Conservation (phyloP, 53 echinoderm and acorn worm species). For the Echinarachnius parma region DNA sequence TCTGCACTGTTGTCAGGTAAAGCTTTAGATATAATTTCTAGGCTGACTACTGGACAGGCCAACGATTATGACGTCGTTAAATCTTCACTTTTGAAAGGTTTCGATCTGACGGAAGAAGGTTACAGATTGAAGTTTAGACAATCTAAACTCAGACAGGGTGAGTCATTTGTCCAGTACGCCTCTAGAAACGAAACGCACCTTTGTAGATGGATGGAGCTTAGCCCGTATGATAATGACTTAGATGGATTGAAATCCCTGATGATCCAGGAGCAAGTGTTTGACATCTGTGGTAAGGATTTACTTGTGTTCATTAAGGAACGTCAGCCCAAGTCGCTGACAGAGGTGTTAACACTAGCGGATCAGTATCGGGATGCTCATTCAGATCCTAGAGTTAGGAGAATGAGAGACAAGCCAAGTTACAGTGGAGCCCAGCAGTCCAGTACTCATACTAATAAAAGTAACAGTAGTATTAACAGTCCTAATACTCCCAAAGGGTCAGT, state of each 20-base stretch:
- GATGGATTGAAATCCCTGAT: constrained; percentile 44
- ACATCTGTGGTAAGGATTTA: constrained; percentile 48
- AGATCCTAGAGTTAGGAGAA: constrained; percentile 27
- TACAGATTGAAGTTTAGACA: constrained; percentile 53
- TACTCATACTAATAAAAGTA: too few species aligned
- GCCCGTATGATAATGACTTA: background rate
- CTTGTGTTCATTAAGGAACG: constrained; percentile 57
- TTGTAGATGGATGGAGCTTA: constrained; percentile 56
- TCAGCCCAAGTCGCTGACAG: constrained; percentile 28
- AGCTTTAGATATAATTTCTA: constrained; percentile 51
- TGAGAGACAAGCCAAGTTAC: too few species aligned
- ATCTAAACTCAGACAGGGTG: constrained; percentile 39
- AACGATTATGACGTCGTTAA: constrained; percentile 36
- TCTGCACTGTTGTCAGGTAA: constrained; percentile 63
- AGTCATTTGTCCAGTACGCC: constrained; percentile 46
- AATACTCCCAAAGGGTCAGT: too few species aligned
- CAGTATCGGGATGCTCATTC: constrained; percentile 59
- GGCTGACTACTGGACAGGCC: too few species aligned
- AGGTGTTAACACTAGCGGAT: constrained; percentile 53
- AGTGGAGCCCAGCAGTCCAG: constrained; percentile 37
- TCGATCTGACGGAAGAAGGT: constrained; percentile 53
- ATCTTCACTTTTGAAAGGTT: constrained; percentile 41
- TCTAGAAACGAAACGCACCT: constrained; percentile 38
- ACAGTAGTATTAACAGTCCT: too few species aligned
- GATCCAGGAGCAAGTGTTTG: constrained; percentile 50